These are phyloP conservation scores for Zaprionus kolodkinae DNA, from an alignment of 1,140 invertebrate species.

Conservation along the genomic window DNA sequence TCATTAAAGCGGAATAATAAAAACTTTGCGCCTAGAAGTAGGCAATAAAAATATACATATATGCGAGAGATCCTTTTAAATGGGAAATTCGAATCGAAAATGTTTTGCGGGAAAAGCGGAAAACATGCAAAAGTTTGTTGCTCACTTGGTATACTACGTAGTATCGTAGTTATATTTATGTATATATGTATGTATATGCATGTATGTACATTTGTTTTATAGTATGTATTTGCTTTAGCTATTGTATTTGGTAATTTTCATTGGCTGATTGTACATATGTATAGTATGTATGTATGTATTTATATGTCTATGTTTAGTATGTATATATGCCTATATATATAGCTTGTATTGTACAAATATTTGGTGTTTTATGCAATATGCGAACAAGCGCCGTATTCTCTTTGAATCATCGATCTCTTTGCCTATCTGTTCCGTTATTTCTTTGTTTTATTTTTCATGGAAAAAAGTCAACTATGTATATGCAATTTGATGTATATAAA, in stretches of 20 bases:
- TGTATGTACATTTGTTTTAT: constrained; percentile 19
- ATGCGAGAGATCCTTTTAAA: background rate
- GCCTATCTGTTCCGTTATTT: constrained; percentile 12
- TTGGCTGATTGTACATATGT: constrained; percentile 34
- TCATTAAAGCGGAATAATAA: background rate
- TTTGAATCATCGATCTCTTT: background rate
- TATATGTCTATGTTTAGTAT: constrained; percentile 7
- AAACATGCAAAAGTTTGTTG: constrained; percentile 19
- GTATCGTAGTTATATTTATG: background rate
- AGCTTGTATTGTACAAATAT: constrained; percentile 42
- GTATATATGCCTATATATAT: constrained; percentile 17
- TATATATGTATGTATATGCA: constrained; percentile 7
- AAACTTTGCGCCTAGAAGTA: constrained; percentile 23
- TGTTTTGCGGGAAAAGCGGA: background rate
- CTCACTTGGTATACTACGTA: constrained; percentile 3
- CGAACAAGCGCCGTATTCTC: constrained; percentile 30
- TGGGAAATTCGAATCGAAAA: background rate
- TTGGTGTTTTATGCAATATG: constrained; percentile 19
- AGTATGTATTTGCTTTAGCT: constrained; percentile 48
- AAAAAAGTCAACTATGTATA: constrained; percentile 49
- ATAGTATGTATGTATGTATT: constrained; percentile 21
- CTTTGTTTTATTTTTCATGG: constrained; percentile 48
- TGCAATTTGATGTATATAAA: constrained; percentile 24
- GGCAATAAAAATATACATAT: constrained; percentile 21
- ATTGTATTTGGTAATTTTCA: constrained; percentile 25